Base-by-base conservation (phyloP, 2,113 vertebrate species). In the Ictalurus punctatus region DNA sequence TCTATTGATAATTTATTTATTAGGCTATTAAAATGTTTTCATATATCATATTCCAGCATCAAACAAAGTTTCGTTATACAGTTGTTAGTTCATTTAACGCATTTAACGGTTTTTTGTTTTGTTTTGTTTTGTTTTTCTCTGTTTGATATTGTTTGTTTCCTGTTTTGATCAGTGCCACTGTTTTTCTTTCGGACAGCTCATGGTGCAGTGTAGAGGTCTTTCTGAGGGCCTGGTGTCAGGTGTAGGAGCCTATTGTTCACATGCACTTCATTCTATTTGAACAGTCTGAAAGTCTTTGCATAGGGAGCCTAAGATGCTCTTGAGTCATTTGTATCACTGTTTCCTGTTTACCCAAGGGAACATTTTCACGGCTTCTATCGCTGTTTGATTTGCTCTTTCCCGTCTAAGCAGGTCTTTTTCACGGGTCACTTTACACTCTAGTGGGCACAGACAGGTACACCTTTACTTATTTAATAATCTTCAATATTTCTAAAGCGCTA, bases 331-430 rank as follows among this genome's bases (percentile, higher is more conserved):
- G 85, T 89, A 84, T 93, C 92, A 92, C 93, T 93, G 92, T 91
- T 93, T 93, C 93, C 91, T 92, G 91, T 92, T 92, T 93, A 92
- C 91, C 88, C 44, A 71, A 92, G 90, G 92, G 92, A 91, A 88
- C 91, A 78, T 82, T 87, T 83, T 89, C 56, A 79, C n/a, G 76
- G 81, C 91, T 63, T 30, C 82, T 87, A 85, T 89, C 87, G 73
- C 71, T 81, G 3, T 89, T 87, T 90, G 88, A 90, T 91, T 91
- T 91, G 88, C 61, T 91, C 90, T 92, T 90, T 85, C 86, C 76
- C 56, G 91, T 94, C 91, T 82, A 21, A 65, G 27, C 40, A 82
- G 25, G 34, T 80, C 63, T 91, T 79, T 90, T 90, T 89, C 76
- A 44, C 84, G 84, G 91, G 89, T 89, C 92, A 84, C 86, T 85